phyloP scores from a whole-genome alignment of 1,140 invertebrate genomes.

The Neuroterus valhalla region DNA sequence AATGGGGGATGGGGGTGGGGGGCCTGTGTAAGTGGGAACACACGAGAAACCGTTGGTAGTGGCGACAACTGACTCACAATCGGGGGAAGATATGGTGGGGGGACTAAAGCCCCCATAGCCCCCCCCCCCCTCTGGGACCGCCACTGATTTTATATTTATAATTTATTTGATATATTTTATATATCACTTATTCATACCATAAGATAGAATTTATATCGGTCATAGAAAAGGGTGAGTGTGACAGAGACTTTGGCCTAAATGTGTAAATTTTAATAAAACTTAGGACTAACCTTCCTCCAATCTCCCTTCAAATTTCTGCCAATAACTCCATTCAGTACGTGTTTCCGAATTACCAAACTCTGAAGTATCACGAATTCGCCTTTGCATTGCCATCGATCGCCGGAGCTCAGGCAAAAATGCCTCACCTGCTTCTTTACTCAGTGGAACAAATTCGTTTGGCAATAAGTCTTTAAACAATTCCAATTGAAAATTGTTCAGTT shows the following conservation, averaged over 20 bases:
- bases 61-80: too few relatives aligned
- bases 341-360: background rate
- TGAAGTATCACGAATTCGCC: slow-evolving; percentile 37
- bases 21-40: too few relatives aligned
- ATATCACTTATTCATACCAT: slow-evolving; percentile 36
- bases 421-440: slow-evolving; percentile 54
- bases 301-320: slow-evolving; percentile 71
- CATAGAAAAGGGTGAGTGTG: too few relatives aligned
- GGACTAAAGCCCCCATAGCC: too few relatives aligned
- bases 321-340: slow-evolving; percentile 67
- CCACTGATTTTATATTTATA: background rate
- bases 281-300: slow-evolving; percentile 55
- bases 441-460: slow-evolving; percentile 59
- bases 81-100: too few relatives aligned
- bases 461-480: slow-evolving; percentile 63
- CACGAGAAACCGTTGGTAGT: too few relatives aligned
- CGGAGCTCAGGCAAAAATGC: slow-evolving; percentile 68
- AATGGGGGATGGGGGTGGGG: too few relatives aligned
- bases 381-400: slow-evolving; percentile 65
- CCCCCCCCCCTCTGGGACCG: too few relatives aligned
- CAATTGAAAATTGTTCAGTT: slow-evolving; percentile 65
- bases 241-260: too few relatives aligned
- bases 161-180: background rate
- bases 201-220: too few relatives aligned
- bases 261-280: background rate